Percentiles rank a stretch among this genome's conserved stretches.
phyloP scores from a whole-genome alignment of 2,888 invertebrate species.

The Theretra japonica region DNA sequence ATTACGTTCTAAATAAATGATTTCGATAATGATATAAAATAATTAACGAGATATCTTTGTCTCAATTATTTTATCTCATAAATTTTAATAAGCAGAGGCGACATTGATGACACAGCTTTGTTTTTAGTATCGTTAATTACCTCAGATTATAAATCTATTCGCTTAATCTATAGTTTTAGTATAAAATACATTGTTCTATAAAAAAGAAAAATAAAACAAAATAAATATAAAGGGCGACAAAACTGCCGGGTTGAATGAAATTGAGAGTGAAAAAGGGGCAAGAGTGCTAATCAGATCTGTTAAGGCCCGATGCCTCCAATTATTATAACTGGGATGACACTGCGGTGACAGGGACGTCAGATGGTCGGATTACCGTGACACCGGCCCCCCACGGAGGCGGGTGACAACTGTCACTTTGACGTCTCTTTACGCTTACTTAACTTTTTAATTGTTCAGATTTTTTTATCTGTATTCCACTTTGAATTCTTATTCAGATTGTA shows the following conservation, averaged over 20 bases:
- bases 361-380: slow-evolving; percentile 64
- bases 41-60: slow-evolving; percentile 12
- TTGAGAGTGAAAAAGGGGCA: slow-evolving; percentile 38
- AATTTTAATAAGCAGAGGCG: slow-evolving; percentile 16
- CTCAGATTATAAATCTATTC: not conserved
- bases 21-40: slow-evolving; percentile 18
- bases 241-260: slow-evolving; percentile 30
- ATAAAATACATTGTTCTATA: not conserved
- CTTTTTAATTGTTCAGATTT: slow-evolving; percentile 52
- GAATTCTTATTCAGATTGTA: slow-evolving; percentile 35
- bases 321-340: slow-evolving; percentile 66
- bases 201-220: slow-evolving; percentile 6
- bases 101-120: not conserved
- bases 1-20: slow-evolving; percentile 20
- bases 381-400: slow-evolving; percentile 62
- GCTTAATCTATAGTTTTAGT: no score
- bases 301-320: slow-evolving; percentile 61
- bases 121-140: not conserved
- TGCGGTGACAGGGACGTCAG: slow-evolving; percentile 64
- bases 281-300: slow-evolving; percentile 33
- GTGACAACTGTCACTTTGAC: slow-evolving; percentile 47
- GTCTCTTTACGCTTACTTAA: slow-evolving; percentile 54
- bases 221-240: slow-evolving; percentile 13
- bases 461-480: slow-evolving; percentile 39
- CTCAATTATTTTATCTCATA: not conserved